These are phyloP conservation scores for Macrotis lagotis DNA, from an alignment of 2,113 vertebrate genomes.

Conservation along the genomic window DNA sequence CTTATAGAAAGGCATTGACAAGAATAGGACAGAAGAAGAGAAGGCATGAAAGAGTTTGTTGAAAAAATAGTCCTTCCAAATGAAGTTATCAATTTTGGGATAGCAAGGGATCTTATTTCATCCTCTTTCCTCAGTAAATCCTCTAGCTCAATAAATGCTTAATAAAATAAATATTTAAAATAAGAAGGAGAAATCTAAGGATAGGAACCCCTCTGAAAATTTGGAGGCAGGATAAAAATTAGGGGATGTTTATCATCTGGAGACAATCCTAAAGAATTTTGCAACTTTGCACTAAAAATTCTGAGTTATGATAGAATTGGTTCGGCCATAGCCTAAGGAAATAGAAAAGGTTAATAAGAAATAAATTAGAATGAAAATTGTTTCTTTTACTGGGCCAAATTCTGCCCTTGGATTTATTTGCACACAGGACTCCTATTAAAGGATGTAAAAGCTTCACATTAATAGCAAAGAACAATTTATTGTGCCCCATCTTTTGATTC, in stretches of 20 bases:
- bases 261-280: conserved; percentile 61
- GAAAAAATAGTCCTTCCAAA: not conserved
- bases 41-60: not conserved
- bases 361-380: conserved; percentile 81
- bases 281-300: conserved; percentile 75
- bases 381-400: conserved; percentile 79
- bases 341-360: conserved; percentile 77
- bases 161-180: conserved; percentile 24
- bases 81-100: not conserved
- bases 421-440: conserved; percentile 69
- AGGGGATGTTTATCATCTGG: conserved; percentile 35
- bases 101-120: not conserved
- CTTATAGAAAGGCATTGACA: not conserved
- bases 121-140: conserved; percentile 1
- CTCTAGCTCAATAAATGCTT: conserved; percentile 11
- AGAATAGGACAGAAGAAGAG: not conserved
- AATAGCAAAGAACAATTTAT: conserved; percentile 71
- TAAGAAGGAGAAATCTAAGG: conserved; percentile 28
- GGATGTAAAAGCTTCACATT: conserved; percentile 39
- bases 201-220: conserved; percentile 52
- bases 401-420: conserved; percentile 69
- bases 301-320: conserved; percentile 72
- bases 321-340: conserved; percentile 80
- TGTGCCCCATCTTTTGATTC: conserved; percentile 57
- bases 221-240: conserved; percentile 18